phyloP scores from a whole-genome alignment of 2,888 invertebrate genomes.

The Alentia gelatinosa region DNA sequence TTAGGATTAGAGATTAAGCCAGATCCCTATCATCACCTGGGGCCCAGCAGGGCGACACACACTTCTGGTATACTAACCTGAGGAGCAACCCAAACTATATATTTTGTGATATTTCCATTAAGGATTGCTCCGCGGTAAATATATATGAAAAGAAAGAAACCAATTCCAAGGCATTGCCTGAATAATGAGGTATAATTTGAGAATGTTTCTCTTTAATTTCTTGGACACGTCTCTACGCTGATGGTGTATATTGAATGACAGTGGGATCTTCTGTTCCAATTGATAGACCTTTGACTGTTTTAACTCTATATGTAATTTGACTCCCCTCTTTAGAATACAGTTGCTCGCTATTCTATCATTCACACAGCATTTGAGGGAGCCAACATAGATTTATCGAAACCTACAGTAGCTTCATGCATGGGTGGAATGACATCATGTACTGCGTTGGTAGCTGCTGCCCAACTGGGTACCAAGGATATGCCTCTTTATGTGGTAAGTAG shows the following conservation, averaged over 20 bases:
- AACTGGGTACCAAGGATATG: background rate
- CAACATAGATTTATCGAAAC: constrained; percentile 64
- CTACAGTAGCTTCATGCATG: constrained; percentile 67
- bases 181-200: background rate
- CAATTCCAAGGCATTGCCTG: no score
- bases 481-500: constrained; percentile 60
- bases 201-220: background rate
- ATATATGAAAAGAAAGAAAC: no score
- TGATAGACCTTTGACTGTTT: background rate
- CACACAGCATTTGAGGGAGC: constrained; percentile 62
- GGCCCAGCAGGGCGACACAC: no score
- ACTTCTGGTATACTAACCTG: no score
- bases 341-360: background rate
- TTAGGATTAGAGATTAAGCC: no score
- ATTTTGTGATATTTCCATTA: no score
- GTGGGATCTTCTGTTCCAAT: background rate
- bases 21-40: no score
- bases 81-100: no score
- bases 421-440: constrained; percentile 68
- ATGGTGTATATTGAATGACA: background rate
- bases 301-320: no score
- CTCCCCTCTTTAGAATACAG: no score
- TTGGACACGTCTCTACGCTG: background rate
- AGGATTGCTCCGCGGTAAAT: no score
- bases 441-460: background rate